Evolutionary conservation across 2,797 vertebrate genomes (phyloP).

Genomic region (Amphiprion clarkii): DNA sequence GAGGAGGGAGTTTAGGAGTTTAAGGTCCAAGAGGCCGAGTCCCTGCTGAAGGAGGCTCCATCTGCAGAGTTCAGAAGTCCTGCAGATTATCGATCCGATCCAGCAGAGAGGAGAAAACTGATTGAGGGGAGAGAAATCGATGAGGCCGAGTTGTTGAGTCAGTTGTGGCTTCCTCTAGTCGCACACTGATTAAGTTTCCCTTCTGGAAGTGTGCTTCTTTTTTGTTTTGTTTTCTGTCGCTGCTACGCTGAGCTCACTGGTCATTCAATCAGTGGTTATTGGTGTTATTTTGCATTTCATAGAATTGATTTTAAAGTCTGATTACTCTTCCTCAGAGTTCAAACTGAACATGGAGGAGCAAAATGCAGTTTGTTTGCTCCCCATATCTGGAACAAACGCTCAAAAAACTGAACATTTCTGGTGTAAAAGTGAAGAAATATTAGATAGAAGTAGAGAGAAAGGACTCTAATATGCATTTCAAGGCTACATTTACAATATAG

Average conservation of each 20-base stretch:
- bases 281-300: background rate
- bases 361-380: too few relatives aligned
- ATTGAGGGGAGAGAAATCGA: conserved; percentile 28
- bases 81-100: conserved; percentile 49
- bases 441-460: too few relatives aligned
- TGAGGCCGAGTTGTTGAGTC: conserved; percentile 12
- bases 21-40: background rate
- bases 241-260: background rate
- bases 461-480: too few relatives aligned
- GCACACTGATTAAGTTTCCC: background rate
- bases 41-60: background rate
- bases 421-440: too few relatives aligned
- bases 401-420: too few relatives aligned
- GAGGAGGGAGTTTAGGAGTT: background rate
- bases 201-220: background rate
- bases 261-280: background rate
- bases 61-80: conserved; percentile 28
- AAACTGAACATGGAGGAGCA: too few relatives aligned
- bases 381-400: too few relatives aligned
- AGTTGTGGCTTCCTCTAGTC: conserved; percentile 1
- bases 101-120: conserved; percentile 24
- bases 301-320: background rate
- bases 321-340: too few relatives aligned
- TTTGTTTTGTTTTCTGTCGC: background rate
- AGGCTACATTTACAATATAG: too few relatives aligned